Evolutionary conservation across 2,113 vertebrate species (phyloP), one percentile per base, ranked within the genome.

Genomic region (Calidris pugnax): DNA sequence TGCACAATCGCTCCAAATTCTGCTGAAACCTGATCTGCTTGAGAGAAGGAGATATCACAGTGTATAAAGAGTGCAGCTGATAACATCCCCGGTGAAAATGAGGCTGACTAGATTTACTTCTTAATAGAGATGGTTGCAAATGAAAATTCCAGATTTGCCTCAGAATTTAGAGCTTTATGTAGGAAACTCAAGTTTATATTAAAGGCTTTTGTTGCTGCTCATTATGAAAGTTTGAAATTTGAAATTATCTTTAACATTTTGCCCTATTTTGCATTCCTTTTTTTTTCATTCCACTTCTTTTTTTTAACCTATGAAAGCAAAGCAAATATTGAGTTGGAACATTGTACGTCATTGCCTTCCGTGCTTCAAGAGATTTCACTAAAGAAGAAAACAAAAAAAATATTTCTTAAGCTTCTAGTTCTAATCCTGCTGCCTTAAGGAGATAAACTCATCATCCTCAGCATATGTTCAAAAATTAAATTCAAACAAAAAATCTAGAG

Each of bases 1-100:
- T 83, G 85, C 32, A 48, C 39, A 87, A 66, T 72, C 27, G 2
- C 48, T 95, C 90, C 94, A 90, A 74, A 94, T 87, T 94, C 83
- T 64, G 1, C 71, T 80, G 41, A 50, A 95, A 82, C 56, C 37
- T 83, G 71, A 78, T 97, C 92, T 84, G 74, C 73, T 80, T 83
- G 27, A 12, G 72, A 80, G 84, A 77, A 68, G 67, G 72, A 79
- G 82, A 71, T 91, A 90, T 28, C 37, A 48, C 51, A 37, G 68
- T 21, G 23, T 27, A 59, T 74, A 48, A 92, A 79, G 77, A 96
- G 32, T 24, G 37, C 62, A 48, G 53, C 55, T 94, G 66, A 90
- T 96, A 86, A 89, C 41, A 73, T 68, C 64, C 43, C 37, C 19
- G 48, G 71, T 66, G 21, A 80, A 96, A 90, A 69, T 21, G 60